Percentiles rank a stretch among this genome's conserved stretches.
Conservation (phyloP, 2,113 vertebrate species). For the Pristiophorus japonicus region DNA sequence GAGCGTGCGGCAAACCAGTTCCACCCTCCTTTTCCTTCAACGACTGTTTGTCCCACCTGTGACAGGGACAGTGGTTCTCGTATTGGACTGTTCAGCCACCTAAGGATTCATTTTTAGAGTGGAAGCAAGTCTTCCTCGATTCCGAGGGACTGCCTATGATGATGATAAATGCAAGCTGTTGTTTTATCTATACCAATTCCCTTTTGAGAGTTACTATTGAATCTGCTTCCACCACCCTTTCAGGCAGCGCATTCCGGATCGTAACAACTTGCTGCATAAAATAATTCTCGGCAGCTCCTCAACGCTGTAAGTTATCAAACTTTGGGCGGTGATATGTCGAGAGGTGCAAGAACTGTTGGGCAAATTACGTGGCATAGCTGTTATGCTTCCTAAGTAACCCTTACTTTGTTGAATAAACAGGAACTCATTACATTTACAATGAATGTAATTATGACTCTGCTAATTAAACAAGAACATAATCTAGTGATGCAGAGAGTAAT, state of each 20-base stretch:
- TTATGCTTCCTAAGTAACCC: not conserved
- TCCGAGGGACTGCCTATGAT: too few relatives aligned
- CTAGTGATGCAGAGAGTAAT: not conserved
- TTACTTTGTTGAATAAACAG: not conserved
- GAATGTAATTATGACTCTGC: not conserved
- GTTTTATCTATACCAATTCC: not conserved
- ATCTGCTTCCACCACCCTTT: not conserved
- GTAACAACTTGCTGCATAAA: not conserved
- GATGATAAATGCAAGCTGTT: not conserved
- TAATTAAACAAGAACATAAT: constrained; percentile 12
- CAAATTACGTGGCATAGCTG: not conserved
- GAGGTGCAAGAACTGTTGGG: not conserved
- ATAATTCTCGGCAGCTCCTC: not conserved
- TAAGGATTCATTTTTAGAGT: too few relatives aligned
- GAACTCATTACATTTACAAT: not conserved
- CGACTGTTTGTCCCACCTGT: too few relatives aligned
- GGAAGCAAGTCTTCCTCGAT: too few relatives aligned
- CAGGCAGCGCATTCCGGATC: not conserved
- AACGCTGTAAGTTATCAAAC: not conserved
- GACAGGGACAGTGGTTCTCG: too few relatives aligned
- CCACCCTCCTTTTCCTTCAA: too few relatives aligned
- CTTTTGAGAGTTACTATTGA: not conserved
- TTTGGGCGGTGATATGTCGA: not conserved
- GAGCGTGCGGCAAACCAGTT: too few relatives aligned
- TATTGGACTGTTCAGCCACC: too few relatives aligned